Evolutionary conservation across 2,113 vertebrate genomes (phyloP), one percentile per base, ranked within the genome.

Genomic region (Microcebus jonahi): DNA sequence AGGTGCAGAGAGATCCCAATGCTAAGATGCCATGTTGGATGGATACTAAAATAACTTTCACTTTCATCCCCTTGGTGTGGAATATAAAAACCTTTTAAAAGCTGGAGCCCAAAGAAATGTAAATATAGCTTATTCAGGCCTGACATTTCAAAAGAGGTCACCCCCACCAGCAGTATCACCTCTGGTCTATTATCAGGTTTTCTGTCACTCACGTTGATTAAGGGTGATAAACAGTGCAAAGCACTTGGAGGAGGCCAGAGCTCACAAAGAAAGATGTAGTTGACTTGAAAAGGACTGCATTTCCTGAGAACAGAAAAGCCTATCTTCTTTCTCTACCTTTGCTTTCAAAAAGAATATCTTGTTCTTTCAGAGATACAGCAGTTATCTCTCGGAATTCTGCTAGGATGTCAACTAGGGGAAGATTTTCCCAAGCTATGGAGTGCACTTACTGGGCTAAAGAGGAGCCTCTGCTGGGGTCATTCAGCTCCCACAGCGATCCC

Each of bases 151-250:
- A 98, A 98, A 98, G 98, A 97, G 93, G 96, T 94, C 90, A 96
- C 84, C 82, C 98, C 98, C 97, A 98, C 96, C 94, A 97, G 98
- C 94, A 82, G 96, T 94, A 96, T 94, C 89, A 96, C 90, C 90
- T 86, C 96, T 98, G 98, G 97, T 96, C 88, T 97, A 97, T 98
- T 98, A 98, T 98, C 98, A 98, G 92, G 92, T 96, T 98, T 98
- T 90, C 98, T 98, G 98, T 96, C 98, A 98, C 96, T 99, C 98
- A 98, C 31, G 91, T 98, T 98, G 98, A 98, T 98, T 98, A 98
- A 98, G 98, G 95, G 86, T 98, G 98, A 98, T 98, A 98, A 98
- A 98, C 97, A 98, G 95, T 93, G 90, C 83, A 96, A 96, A 95
- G 96, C 97, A 88, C 98, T 98, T 96, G 97, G 96, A 97, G 92